phyloP scores from a whole-genome alignment of 2,113 vertebrate species.

The Rhipidura dahli region DNA sequence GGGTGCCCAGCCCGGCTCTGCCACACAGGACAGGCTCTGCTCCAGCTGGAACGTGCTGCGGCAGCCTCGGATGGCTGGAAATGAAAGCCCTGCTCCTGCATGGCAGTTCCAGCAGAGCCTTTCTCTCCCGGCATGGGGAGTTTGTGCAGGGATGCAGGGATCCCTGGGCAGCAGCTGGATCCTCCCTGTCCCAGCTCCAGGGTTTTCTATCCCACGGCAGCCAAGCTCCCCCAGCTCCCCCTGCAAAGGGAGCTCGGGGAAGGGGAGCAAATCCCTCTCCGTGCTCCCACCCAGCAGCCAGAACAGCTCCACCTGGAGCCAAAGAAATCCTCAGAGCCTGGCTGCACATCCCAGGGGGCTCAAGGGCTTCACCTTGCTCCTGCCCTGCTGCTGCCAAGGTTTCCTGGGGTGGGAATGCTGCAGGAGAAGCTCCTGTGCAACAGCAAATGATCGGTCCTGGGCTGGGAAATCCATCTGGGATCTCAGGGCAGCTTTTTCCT shows the following conservation, averaged over 20 bases:
- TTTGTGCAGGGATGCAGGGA: not conserved
- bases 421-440: not conserved
- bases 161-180: not conserved
- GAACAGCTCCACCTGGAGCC: not conserved
- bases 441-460: accelerated
- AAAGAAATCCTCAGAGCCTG: not conserved
- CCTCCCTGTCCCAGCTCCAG: not conserved
- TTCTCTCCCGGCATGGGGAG: not conserved
- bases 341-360: not conserved
- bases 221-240: not conserved
- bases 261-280: not conserved
- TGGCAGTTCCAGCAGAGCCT: not conserved
- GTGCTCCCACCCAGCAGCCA: not conserved
- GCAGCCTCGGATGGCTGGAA: not conserved
- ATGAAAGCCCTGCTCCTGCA: not conserved
- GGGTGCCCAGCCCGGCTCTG: not conserved
- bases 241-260: not conserved
- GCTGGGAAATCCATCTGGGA: not conserved
- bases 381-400: not conserved
- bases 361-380: not conserved
- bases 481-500: not conserved
- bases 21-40: not conserved
- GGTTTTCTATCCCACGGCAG: not conserved
- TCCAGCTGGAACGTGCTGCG: not conserved
- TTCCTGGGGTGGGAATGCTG: not conserved